Evolutionary conservation across 37 sponge, comb jelly and placozoan species (phyloP), one percentile per base, ranked within the genome.

Genomic region (Agelas oroides): DNA sequence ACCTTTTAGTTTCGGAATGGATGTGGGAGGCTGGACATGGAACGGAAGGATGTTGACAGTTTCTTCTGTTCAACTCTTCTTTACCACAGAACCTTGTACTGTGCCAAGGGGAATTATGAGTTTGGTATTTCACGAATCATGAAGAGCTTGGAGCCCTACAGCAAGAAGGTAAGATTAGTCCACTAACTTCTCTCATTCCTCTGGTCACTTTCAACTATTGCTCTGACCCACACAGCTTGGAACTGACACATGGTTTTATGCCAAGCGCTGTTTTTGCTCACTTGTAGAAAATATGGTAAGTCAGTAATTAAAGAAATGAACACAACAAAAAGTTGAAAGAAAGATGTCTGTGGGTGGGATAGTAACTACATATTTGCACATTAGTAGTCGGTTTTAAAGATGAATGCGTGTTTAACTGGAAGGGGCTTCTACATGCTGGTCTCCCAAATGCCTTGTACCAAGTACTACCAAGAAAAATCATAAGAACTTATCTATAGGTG

Each of bases 171-270:
- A 53, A n/a, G 46, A 46, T 12, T 46, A 3, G 46, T 46, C 8
- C 46, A 12, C 46, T 8, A 46, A 46, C 24, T 0, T 0, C 56
- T 31, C 19, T 84, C 23, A 21, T 65, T 20, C 30, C 31, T 0
- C 5, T 75, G 5, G 3, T 46, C 27, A n/a, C 46, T 46, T 5
- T 30, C 34, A 28, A 6, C 52, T 0, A 32, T 36, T 53, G 6
- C 8, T 46, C 46, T 46, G 46, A 46, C 46, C 75, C 8, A 12
- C 46, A 46, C 63, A 96, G 94, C 76, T 97, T 32, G 99, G 99
- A 20, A 98, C 97, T 35, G 99, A 98, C 73, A 98, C 99, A 34
- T 98, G 99, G 99, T 96, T 92, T 69, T 98, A 98, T 87, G 88
- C 95, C 27, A 98, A 98, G 77, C 59, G 99, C 0, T 98, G 99